A percentile compares a stretch with the other conserved stretches of the same genome.
Evolutionary conservation across 2,797 vertebrate genomes (phyloP).

Genomic region (Gallinago nigripennis): DNA sequence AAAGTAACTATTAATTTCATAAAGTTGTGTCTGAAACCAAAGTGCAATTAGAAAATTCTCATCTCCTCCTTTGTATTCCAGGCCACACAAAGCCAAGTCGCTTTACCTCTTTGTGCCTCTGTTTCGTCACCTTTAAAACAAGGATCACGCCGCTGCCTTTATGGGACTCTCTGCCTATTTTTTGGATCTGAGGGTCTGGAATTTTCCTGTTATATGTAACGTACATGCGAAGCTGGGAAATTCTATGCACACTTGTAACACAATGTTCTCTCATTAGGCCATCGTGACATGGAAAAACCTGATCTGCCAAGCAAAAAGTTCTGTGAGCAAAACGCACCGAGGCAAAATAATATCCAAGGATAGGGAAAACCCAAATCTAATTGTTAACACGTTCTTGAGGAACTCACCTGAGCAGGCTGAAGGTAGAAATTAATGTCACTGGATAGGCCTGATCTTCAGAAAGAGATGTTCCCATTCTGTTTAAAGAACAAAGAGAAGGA

Average conservation of each 20-base stretch:
- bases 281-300: neutral
- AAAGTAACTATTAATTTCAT: slow-evolving; percentile 3
- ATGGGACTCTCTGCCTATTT: neutral
- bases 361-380: neutral
- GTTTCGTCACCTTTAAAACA: neutral
- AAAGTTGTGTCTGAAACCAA: slow-evolving; percentile 4
- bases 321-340: neutral
- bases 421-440: neutral
- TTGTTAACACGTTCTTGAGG: neutral
- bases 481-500: neutral
- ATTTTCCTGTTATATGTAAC: neutral
- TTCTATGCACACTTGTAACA: neutral
- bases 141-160: neutral
- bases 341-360: neutral
- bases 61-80: neutral
- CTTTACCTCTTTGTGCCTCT: neutral
- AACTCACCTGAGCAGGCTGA: neutral
- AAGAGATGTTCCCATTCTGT: neutral
- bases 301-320: neutral
- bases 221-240: neutral
- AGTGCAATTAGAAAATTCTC: neutral
- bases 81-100: neutral
- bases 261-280: neutral
- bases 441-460: neutral
- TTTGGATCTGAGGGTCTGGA: neutral